Percentiles rank a stretch among this genome's conserved stretches.
These are phyloP conservation scores for Brachyhypopomus occidentalis DNA, from an alignment of 2,113 vertebrate species.

Conservation along the genomic window DNA sequence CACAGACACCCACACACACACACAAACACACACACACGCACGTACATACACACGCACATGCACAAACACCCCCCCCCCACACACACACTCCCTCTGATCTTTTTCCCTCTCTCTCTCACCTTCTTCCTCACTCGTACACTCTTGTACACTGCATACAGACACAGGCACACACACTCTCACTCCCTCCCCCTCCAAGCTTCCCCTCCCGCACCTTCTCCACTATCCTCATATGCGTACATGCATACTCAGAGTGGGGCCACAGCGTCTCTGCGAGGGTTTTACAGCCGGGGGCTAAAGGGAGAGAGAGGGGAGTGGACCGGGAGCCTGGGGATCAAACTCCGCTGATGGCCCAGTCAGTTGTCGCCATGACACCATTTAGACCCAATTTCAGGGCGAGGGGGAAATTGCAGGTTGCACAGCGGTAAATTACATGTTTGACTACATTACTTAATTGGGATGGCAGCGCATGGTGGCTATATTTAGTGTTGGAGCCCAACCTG, in stretches of 20 bases:
- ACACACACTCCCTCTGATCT: background rate
- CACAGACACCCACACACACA: background rate
- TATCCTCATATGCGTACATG: slow-evolving; percentile 32
- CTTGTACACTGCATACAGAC: background rate
- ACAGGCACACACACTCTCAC: background rate
- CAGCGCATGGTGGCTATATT: slow-evolving; percentile 48
- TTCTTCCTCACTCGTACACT: background rate
- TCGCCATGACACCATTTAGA: slow-evolving; percentile 53
- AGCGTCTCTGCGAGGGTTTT: slow-evolving; percentile 24
- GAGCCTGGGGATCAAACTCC: slow-evolving; percentile 44
- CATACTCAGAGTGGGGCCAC: slow-evolving; percentile 4
- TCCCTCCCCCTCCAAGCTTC: slow-evolving; percentile 1
- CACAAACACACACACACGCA: background rate
- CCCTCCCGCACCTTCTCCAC: slow-evolving; percentile 36
- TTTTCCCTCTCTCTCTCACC: background rate
- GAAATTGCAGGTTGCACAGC: slow-evolving; percentile 40
- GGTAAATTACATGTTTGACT: slow-evolving; percentile 55
- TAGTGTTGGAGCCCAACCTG: slow-evolving; percentile 48
- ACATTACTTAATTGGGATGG: slow-evolving; percentile 61
- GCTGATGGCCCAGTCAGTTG: slow-evolving; percentile 31
- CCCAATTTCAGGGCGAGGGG: slow-evolving; percentile 48
- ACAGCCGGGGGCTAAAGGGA: slow-evolving; percentile 37
- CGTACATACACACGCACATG: background rate
- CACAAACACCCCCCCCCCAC: too few relatives aligned
- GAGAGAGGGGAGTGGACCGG: slow-evolving; percentile 41